These are phyloP conservation scores for Plecturocebus donacophilus DNA, from an alignment of 2,113 vertebrate species.

Conservation along the genomic window DNA sequence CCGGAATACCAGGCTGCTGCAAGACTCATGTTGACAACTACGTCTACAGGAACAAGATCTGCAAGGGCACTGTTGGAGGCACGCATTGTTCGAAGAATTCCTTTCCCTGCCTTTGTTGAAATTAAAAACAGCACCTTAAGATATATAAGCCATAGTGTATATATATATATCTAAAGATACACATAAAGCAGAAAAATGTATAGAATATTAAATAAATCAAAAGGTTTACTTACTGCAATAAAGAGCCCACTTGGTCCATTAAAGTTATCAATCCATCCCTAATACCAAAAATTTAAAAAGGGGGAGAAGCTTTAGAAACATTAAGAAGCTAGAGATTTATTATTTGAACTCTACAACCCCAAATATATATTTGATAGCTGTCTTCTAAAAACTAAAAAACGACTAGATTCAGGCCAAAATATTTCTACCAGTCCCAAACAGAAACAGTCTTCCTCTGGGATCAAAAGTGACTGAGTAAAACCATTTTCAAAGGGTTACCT, in stretches of 20 bases:
- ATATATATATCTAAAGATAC: background rate
- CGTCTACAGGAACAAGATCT: constrained; percentile 97
- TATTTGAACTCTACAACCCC: constrained; percentile 24
- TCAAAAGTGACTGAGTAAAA: background rate
- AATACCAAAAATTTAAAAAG: constrained; percentile 67
- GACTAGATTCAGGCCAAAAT: background rate
- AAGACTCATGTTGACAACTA: constrained; percentile 94
- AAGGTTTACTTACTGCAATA: constrained; percentile 93
- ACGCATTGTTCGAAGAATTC: constrained; percentile 98
- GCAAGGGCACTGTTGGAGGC: constrained; percentile 96
- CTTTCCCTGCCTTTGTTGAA: constrained; percentile 95
- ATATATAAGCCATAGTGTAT: constrained; percentile 25
- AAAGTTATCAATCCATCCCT: constrained; percentile 99
- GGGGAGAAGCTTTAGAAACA: constrained; percentile 54
- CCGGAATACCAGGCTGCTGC: constrained; percentile 98
- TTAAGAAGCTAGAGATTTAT: constrained; percentile 11
- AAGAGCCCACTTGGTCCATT: constrained; percentile 98
- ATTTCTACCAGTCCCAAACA: background rate
- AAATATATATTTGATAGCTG: background rate
- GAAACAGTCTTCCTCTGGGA: constrained; percentile 10
- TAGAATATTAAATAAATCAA: constrained; percentile 45
- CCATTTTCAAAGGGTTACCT: constrained; percentile 29
- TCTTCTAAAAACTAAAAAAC: background rate
- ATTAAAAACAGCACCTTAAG: constrained; percentile 79
- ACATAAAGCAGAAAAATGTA: constrained; percentile 42